Percentiles rank a stretch among this genome's conserved stretches.
phyloP scores from a whole-genome alignment of 2,888 invertebrate species.

The Dynastes hyllus region DNA sequence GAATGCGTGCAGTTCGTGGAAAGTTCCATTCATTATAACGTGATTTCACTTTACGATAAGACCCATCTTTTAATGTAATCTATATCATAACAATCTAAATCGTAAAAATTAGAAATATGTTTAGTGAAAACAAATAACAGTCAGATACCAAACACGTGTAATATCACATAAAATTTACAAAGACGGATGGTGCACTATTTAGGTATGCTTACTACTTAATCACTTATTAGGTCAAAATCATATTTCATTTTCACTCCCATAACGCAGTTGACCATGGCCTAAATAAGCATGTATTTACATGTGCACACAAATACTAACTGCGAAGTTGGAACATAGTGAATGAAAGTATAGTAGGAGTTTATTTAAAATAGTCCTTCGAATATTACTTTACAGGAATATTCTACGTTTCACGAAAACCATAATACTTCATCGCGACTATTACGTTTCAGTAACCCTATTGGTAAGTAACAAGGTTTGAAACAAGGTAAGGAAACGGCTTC shows the following conservation, averaged over 20 bases:
- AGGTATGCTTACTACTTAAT: not conserved
- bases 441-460: no score
- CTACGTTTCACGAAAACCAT: no score
- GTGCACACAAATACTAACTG: not conserved
- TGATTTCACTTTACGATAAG: not conserved
- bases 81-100: not conserved
- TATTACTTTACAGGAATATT: no score
- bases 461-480: no score
- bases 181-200: not conserved
- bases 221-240: no score
- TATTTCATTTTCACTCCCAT: not conserved
- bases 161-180: not conserved
- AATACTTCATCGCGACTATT: no score
- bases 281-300: not conserved
- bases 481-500: no score
- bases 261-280: constrained; percentile 8
- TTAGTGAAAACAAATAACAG: constrained; percentile 5
- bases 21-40: not conserved
- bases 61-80: not conserved
- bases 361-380: no score
- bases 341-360: no score
- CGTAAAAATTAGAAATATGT: constrained; percentile 11
- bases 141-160: constrained; percentile 25
- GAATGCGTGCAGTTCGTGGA: not conserved
- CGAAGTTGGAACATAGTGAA: no score